Evolutionary conservation across 2,113 vertebrate species (phyloP).

Genomic region (Hippocampus barbouri): DNA sequence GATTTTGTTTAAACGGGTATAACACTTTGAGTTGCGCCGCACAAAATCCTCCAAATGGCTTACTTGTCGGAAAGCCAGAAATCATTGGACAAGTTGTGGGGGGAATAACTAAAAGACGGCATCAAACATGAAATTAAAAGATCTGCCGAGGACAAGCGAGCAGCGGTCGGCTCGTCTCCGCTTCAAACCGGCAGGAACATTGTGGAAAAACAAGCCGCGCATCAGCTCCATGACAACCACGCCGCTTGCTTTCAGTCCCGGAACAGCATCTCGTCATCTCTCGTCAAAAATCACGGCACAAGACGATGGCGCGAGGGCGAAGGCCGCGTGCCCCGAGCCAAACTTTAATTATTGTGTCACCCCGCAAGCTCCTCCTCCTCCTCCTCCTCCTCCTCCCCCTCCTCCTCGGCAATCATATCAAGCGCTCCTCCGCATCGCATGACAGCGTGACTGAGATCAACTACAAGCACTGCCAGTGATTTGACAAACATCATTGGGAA

Average conservation of each 20-base stretch:
- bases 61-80: neutral
- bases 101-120: neutral
- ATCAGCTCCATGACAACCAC: no score
- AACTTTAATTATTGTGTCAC: conserved; percentile 24
- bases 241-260: neutral
- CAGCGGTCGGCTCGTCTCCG: neutral
- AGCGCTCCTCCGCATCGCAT: neutral
- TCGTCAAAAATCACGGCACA: neutral
- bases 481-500: conserved; percentile 9
- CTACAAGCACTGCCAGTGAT: conserved; percentile 10
- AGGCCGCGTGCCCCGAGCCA: neutral
- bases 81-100: neutral
- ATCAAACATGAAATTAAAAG: neutral
- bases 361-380: neutral
- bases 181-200: neutral
- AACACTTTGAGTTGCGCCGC: neutral
- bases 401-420: neutral
- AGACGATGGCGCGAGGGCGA: neutral
- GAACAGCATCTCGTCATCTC: neutral
- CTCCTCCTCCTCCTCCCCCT: neutral
- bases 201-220: neutral
- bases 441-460: conserved; percentile 17
- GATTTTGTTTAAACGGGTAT: neutral
- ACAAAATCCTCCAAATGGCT: neutral
- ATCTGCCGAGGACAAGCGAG: neutral